These are phyloP conservation scores for Prunella strophiata DNA, from an alignment of 2,797 vertebrate genomes.

Conservation along the genomic window DNA sequence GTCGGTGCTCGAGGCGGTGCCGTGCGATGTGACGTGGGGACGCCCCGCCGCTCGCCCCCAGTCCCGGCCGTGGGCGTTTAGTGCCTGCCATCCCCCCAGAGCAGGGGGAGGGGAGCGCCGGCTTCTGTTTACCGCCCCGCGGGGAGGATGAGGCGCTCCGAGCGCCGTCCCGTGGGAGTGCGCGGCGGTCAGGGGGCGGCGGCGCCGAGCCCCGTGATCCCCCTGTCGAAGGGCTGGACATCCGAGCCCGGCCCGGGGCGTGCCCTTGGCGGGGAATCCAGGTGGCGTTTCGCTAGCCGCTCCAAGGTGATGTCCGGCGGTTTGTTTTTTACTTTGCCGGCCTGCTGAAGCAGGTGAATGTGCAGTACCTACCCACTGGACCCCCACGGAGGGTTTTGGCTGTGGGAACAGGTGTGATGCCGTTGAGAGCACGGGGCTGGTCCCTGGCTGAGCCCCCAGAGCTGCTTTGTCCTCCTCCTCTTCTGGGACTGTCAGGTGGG, in stretches of 20 bases:
- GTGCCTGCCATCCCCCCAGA: neutral
- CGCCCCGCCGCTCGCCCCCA: neutral
- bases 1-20: neutral
- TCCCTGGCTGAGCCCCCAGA: accelerated
- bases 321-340: no score
- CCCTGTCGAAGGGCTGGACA: neutral
- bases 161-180: neutral
- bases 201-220: neutral
- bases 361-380: neutral
- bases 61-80: neutral
- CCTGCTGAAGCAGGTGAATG: neutral
- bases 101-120: neutral
- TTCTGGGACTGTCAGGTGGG: neutral
- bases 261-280: neutral
- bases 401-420: neutral
- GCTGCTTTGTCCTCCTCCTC: neutral
- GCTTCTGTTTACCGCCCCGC: slow-evolving; percentile 24
- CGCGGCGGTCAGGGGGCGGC: neutral
- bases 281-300: neutral
- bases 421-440: accelerated
- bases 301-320: neutral
- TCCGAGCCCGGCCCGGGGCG: no score
- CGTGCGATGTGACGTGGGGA: neutral
- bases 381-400: neutral
- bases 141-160: neutral